These are phyloP conservation scores for Heteronetta atricapilla DNA, from an alignment of 2,113 vertebrate species.

Conservation along the genomic window DNA sequence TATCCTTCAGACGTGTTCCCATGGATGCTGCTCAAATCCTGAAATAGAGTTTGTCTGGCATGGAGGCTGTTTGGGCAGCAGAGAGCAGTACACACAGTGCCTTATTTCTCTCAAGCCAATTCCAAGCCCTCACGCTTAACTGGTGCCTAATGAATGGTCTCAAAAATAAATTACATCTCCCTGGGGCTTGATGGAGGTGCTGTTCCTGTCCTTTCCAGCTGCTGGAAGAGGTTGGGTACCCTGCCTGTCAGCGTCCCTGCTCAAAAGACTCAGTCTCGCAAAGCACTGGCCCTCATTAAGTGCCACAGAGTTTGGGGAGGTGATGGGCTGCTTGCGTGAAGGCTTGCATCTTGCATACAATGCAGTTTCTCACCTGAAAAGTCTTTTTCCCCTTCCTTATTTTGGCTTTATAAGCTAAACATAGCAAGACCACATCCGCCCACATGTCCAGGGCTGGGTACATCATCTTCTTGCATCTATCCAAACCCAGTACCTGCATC, in stretches of 20 bases:
- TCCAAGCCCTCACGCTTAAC: not conserved
- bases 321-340: not conserved
- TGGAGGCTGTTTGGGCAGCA: not conserved
- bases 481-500: not conserved
- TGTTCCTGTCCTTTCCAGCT: not conserved
- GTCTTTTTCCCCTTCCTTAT: not conserved
- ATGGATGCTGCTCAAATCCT: not conserved
- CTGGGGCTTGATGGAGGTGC: not conserved
- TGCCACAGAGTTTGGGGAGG: not conserved
- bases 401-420: not conserved
- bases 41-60: not conserved
- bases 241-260: not conserved
- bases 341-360: rapidly evolving
- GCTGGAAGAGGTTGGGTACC: rapidly evolving
- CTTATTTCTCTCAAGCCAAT: not conserved
- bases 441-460: not conserved
- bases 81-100: rapidly evolving
- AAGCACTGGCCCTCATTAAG: no score
- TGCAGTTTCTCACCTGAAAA: not conserved
- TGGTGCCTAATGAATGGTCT: not conserved
- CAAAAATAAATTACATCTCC: not conserved
- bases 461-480: not conserved
- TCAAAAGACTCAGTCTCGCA: not conserved
- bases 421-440: not conserved
- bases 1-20: not conserved